phyloP scores from a whole-genome alignment of 2,888 invertebrate genomes.

The Rugalucina vietnamica region DNA sequence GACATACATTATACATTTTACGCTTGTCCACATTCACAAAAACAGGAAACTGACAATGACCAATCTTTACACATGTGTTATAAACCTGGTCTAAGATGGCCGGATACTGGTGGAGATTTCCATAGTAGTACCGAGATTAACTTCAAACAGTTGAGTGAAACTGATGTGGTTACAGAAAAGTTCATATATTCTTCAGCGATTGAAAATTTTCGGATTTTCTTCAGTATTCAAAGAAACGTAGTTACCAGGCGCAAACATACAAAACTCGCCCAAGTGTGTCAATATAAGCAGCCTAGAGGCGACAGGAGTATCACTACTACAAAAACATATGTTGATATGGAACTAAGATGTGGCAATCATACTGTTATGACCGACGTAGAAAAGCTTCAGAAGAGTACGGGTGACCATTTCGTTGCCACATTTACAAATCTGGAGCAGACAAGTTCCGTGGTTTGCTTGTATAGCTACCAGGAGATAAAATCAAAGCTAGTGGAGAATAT shows the following conservation, averaged over 20 bases:
- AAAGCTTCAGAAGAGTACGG: background rate
- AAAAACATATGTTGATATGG: background rate
- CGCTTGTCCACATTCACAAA: background rate
- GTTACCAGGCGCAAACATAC: background rate
- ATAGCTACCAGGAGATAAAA: background rate
- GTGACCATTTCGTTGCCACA: background rate
- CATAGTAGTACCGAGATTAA: background rate
- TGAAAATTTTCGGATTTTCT: background rate
- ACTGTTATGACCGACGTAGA: background rate
- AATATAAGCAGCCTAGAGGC: background rate
- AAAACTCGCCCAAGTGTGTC: background rate
- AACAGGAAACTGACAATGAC: background rate
- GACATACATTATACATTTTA: background rate
- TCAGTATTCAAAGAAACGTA: background rate
- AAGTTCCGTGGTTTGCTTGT: background rate
- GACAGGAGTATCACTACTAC: background rate
- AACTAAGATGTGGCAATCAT: background rate
- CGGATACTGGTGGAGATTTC: background rate
- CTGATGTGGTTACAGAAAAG: background rate
- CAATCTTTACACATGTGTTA: background rate
- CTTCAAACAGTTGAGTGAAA: background rate
- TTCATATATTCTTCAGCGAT: background rate
- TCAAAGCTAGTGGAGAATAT: constrained; percentile 25
- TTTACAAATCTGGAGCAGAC: background rate
- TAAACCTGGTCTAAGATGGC: background rate